Conservation (phyloP, 2,888 invertebrate genomes). For the Brenthis ino region DNA sequence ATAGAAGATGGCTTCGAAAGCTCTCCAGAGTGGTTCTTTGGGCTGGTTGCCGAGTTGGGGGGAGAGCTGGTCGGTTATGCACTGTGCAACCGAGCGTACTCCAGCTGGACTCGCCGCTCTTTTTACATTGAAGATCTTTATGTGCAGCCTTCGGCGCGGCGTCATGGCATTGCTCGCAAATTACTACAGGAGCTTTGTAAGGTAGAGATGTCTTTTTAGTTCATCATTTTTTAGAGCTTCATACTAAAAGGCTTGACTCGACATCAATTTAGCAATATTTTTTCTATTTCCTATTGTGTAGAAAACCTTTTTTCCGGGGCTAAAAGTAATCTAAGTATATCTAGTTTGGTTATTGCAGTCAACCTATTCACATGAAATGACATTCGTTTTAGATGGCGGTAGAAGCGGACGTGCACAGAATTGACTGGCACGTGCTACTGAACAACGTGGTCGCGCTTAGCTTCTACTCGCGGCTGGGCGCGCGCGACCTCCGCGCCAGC, state of each 20-base stretch:
- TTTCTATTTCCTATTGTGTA: neutral
- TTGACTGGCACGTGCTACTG: constrained; percentile 90
- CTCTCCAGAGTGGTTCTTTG: constrained; percentile 83
- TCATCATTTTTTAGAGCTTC: no score
- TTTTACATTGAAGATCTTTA: constrained; percentile 94
- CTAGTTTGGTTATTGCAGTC: no score
- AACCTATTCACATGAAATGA: no score
- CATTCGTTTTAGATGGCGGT: constrained; percentile 56
- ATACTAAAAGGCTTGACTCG: no score
- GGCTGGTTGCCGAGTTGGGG: constrained; percentile 80
- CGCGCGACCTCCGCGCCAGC: constrained; percentile 62
- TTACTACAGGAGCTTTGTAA: constrained; percentile 77
- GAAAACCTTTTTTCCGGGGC: neutral
- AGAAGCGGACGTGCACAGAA: constrained; percentile 78
- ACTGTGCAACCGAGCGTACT: constrained; percentile 90
- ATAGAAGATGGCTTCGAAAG: constrained; percentile 86
- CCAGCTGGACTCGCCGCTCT: constrained; percentile 92
- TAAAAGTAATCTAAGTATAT: no score
- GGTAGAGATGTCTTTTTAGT: constrained; percentile 29
- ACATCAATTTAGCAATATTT: no score
- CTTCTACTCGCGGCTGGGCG: constrained; percentile 89
- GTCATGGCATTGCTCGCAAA: constrained; percentile 75
- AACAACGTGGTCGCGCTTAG: constrained; percentile 88
- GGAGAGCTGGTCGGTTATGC: constrained; percentile 86
- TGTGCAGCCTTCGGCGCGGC: constrained; percentile 81